Evolutionary conservation across 2,888 invertebrate species (phyloP).

Genomic region (Ennomos fuscantarius): DNA sequence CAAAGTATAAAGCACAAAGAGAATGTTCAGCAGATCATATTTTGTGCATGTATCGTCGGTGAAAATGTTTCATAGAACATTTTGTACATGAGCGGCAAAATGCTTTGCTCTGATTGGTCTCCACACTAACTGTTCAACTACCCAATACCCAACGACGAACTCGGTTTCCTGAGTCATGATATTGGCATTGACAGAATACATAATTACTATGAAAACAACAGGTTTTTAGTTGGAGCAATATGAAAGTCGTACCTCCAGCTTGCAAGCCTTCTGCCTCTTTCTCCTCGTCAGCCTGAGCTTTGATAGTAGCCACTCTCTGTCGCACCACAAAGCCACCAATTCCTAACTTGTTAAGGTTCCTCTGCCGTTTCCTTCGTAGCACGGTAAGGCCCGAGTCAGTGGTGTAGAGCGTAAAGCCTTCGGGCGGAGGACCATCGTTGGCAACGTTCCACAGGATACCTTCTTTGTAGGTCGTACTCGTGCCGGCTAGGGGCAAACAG

Average conservation of each 20-base stretch:
- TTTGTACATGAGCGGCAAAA: no score
- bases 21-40: no score
- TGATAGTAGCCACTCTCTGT: constrained; percentile 82
- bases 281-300: constrained; percentile 68
- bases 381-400: constrained; percentile 93
- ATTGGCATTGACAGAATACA: no score
- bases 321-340: constrained; percentile 96
- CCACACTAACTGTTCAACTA: no score
- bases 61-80: no score
- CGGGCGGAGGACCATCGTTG: constrained; percentile 92
- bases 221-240: background rate
- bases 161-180: no score
- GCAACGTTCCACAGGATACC: constrained; percentile 92
- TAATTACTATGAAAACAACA: no score
- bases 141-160: no score
- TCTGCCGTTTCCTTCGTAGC: constrained; percentile 92
- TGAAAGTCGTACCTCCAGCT: constrained; percentile 56
- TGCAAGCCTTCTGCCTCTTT: constrained; percentile 69
- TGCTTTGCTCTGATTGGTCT: no score
- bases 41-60: no score
- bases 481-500: constrained; percentile 41
- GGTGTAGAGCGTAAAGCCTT: constrained; percentile 92
- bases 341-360: constrained; percentile 94
- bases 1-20: no score
- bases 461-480: constrained; percentile 87